These are phyloP conservation scores for Neotragus moschatus DNA, from an alignment of 2,113 vertebrate species.

Conservation along the genomic window DNA sequence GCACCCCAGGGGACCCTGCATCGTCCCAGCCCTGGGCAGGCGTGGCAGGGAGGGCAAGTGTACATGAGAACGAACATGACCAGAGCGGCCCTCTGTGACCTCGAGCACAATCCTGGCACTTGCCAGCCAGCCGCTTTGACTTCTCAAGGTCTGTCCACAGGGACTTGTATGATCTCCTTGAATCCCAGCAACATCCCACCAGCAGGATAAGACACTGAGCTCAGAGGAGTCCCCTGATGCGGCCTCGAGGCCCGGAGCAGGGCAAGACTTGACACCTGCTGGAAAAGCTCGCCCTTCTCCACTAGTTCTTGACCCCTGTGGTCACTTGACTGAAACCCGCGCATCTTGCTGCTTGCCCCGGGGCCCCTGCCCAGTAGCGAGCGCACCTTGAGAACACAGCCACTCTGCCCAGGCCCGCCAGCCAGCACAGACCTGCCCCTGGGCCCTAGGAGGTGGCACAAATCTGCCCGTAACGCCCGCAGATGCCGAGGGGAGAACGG, in stretches of 20 bases:
- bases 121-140: neutral
- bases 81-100: neutral
- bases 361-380: neutral
- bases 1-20: neutral
- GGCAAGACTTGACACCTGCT: neutral
- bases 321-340: neutral
- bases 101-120: neutral
- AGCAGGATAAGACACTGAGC: neutral
- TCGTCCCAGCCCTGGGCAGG: neutral
- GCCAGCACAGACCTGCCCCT: neutral
- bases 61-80: neutral
- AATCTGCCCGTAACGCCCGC: fast-evolving
- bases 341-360: neutral
- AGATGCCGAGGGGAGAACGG: neutral
- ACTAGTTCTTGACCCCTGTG: neutral
- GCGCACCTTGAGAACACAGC: neutral
- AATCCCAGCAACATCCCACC: neutral
- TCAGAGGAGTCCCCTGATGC: neutral
- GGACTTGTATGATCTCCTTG: neutral
- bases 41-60: neutral
- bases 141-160: neutral
- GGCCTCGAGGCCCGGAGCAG: neutral
- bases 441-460: neutral
- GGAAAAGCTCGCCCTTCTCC: neutral
- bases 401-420: fast-evolving